phyloP scores from a whole-genome alignment of 2,113 vertebrate species.

The Oxyruncus cristatus region DNA sequence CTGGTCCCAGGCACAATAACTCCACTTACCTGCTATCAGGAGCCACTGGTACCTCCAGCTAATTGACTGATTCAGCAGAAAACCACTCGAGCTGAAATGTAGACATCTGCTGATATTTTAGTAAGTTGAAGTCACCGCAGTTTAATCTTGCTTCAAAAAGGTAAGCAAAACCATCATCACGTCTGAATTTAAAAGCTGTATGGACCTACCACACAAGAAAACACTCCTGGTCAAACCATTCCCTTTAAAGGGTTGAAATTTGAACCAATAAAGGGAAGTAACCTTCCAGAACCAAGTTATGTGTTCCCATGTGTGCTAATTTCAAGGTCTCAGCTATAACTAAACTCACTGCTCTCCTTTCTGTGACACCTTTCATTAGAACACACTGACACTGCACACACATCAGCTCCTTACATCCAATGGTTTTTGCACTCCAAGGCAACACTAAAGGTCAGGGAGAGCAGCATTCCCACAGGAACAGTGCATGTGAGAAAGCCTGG shows the following conservation, averaged over 20 bases:
- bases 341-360: not conserved
- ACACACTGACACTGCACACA: not conserved
- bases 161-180: not conserved
- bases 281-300: not conserved
- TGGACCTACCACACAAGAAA: not conserved
- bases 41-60: not conserved
- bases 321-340: not conserved
- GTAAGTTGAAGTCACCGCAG: not conserved
- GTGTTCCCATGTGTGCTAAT: not conserved
- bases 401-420: not conserved
- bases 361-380: not conserved
- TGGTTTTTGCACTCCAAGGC: not conserved
- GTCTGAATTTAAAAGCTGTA: not conserved
- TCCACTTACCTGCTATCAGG: not conserved
- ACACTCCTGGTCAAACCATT: not conserved
- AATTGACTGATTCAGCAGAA: not conserved
- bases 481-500: not conserved
- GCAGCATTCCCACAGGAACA: not conserved
- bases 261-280: not conserved
- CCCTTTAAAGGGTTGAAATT: not conserved
- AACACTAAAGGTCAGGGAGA: not conserved
- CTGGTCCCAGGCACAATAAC: not conserved
- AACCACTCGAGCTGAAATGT: not conserved
- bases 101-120: not conserved
- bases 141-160: not conserved